Evolutionary conservation across 1,140 invertebrate species (phyloP), one percentile per base, ranked within the genome.

Genomic region (Apis dorsata): DNA sequence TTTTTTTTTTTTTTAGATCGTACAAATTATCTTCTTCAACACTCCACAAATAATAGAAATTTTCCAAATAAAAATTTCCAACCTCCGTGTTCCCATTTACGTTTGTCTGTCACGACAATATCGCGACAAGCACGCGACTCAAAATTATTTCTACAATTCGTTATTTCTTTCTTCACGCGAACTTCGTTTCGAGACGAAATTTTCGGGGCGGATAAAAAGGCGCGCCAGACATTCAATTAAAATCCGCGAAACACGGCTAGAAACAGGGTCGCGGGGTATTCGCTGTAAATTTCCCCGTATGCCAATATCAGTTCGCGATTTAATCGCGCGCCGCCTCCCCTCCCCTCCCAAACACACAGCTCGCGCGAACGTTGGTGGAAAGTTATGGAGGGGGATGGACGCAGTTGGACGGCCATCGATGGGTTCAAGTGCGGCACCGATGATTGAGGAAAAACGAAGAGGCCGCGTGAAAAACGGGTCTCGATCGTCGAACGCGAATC

Each of bases 221-320:
- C 12, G 24, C 5, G 65, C 11, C 65, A 59, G 80, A 77, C 80
- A 60, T 82, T 68, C 80, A 77, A 82, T 82, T 82, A 68, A 82
- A 82, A 82, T 77, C 51, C 55, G 55, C 44, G 63, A 49, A 19
- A 77, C 65, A 69, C 55, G 57, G 60, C 13, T 34, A n/a, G 77
- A 19, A 74, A 84, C 71, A 44, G 34, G 34, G 55, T 74, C 44
- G 62, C 62, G n/a, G 49, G 28, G 70, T 63, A 34, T 74, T 81
- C 78, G 71, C 57, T 84, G 78, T 84, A 84, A 84, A 74, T 81
- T 84, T 81, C n/a, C 71, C 57, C 55, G 63, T 21, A 62, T 84
- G 83, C 78, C 83, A 73, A 84, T 84, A 84, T 84, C 83, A 84
- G 83, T 69, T 60, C 65, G 78, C 78, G 78, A 81, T 84, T 84